Evolutionary conservation across 2,113 vertebrate genomes (phyloP).

Genomic region (Ivindomyrus marchei): DNA sequence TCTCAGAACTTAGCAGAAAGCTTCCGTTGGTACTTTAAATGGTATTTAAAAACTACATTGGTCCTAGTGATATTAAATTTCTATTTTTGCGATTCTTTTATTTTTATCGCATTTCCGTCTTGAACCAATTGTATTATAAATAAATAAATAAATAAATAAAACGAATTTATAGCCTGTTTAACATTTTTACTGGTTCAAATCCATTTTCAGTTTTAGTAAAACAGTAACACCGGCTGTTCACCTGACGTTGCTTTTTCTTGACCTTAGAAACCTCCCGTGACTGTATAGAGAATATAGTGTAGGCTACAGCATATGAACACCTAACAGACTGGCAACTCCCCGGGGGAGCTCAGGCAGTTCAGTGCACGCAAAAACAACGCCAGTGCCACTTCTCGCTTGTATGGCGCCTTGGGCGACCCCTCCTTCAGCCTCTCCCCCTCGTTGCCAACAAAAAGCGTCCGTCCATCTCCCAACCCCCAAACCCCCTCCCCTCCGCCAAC

Average conservation of each 20-base stretch:
- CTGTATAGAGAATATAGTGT: background rate
- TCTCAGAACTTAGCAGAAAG: background rate
- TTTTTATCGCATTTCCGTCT: background rate
- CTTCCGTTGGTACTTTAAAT: background rate
- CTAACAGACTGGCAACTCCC: background rate
- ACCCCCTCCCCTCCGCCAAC: too few species aligned
- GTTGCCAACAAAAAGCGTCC: background rate
- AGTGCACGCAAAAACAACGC: background rate
- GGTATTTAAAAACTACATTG: background rate
- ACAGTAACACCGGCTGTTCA: background rate
- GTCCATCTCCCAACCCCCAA: background rate
- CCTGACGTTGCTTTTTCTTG: background rate
- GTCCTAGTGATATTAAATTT: background rate
- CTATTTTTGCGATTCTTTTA: background rate
- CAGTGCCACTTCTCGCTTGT: background rate
- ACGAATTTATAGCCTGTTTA: background rate
- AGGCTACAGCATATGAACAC: background rate
- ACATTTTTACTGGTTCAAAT: background rate
- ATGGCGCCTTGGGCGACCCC: background rate
- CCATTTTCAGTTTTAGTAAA: background rate
- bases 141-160: background rate
- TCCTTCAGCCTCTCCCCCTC: background rate
- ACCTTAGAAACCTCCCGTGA: background rate
- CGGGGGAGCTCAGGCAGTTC: background rate
- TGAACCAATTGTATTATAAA: background rate